These are phyloP conservation scores for Emydocephalus ijimae DNA, from an alignment of 2,113 vertebrate species.

Conservation along the genomic window DNA sequence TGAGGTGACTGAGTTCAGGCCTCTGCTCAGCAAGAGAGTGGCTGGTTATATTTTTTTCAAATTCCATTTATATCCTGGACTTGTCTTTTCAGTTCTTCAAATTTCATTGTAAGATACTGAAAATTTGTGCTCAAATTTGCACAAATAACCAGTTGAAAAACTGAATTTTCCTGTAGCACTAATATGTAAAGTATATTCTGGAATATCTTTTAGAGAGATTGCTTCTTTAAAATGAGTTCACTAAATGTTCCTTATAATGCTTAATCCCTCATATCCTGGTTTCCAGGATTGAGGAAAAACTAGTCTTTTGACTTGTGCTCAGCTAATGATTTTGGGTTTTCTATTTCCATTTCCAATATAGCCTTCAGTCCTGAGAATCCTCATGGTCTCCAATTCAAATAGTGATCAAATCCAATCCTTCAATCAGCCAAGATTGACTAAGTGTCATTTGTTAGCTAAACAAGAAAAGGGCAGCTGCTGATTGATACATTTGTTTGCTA, in stretches of 20 bases:
- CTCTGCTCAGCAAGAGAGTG: neutral
- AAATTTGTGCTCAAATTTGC: neutral
- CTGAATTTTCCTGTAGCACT: neutral
- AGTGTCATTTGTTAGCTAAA: neutral
- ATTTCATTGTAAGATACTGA: neutral
- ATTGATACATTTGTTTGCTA: conserved; percentile 12
- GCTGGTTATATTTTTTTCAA: neutral
- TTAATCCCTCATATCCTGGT: neutral
- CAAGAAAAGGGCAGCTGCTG: neutral
- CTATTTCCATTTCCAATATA: neutral
- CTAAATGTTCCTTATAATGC: neutral
- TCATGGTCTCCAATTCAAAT: neutral
- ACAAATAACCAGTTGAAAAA: neutral
- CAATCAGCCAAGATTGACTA: neutral
- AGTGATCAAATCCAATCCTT: neutral
- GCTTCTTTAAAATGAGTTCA: neutral
- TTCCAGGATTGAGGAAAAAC: neutral
- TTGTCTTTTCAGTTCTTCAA: neutral
- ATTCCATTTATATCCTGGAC: neutral
- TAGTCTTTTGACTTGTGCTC: neutral
- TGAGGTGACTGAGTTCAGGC: neutral
- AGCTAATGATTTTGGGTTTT: neutral
- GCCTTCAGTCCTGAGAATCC: neutral
- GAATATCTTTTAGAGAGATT: neutral
- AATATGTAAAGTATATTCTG: neutral